Base-by-base conservation (phyloP, 2,888 invertebrate genomes). In the Drosophila emarginata region DNA sequence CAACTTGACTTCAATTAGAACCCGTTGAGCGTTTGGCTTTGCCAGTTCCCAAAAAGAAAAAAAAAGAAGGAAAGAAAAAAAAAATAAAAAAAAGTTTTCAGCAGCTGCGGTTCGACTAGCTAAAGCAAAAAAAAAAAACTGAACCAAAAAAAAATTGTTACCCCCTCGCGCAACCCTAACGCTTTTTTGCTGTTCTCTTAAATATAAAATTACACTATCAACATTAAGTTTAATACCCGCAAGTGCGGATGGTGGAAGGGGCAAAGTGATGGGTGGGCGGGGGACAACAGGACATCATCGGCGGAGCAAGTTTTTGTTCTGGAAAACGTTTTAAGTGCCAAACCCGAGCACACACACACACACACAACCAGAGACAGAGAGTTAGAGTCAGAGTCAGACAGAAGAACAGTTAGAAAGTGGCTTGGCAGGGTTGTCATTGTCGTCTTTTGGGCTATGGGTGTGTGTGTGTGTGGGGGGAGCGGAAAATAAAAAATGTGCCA, bases 221-320 rank as follows among this genome's bases (percentile, higher is more conserved):
- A 85, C 89, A 87, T 87, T 87, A 89, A 76, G 87, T 82, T 87
- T 85, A 87, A 85, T 87, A 85, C 88, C 89, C 89, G 84, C 88
- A 84, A 88, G 88, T 87, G 75, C 56, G 66, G 76, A 80, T 64
- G 74, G 65, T 60, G 61, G 73, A 57, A 56, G 59, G 59, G 36
- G 40, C 28, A 6, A 40, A 28, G 45, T 14, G 1, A 4, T 15
- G 18, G 28, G 23, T 14, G 9, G 9, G n/a, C 18, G 40, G 26
- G 21, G 15, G 12, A 37, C 26, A 14, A 37, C 12, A 7, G 9
- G 52, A 61, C 36, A 52, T 40, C 63, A 28, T 70, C 71, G 36
- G 40, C 70, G 45, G 52, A 60, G 66, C 72, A 65, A 79, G 64
- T 70, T 79, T 72, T 45, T 45, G 45, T 21, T 67, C 72, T 58